Evolutionary conservation across 2,888 invertebrate species (phyloP), one percentile per base, ranked within the genome.

Genomic region (Oligia strigilis): DNA sequence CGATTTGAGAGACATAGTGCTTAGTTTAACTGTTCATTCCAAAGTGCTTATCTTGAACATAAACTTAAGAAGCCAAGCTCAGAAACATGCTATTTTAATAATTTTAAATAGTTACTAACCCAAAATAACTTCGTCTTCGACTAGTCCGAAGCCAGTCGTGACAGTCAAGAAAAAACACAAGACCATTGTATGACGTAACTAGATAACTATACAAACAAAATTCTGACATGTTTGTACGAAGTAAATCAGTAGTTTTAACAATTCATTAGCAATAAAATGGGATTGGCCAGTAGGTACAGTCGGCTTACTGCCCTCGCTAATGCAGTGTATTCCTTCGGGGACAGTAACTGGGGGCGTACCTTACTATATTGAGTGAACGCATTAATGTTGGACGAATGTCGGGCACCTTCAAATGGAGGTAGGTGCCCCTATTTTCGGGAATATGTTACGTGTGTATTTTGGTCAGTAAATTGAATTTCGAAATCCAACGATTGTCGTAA

Each of bases 241-340:
- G 70, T 40, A 80, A 78, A 81, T 83, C 81, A 81, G 77, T 81
- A 79, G 78, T 83, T 86, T 81, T 83, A 83, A 86, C 81, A 83
- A 86, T 86, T 83, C 80, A 86, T 83, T 86, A 76, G 86, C 70
- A 76, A 80, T 86, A 75, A 77, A 82, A 75, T 78, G 74, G 67
- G 80, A 78, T 78, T 65, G 82, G 46, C 71, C 71, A 76, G 84
- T 29, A 29, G 29, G 29, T 75, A 78, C 76, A 76, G 69, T 29
- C 52, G 73, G 66, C 73, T 85, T 76, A 77, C 74, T 62, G 78
- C 60, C 67, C n/a, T 67, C 72, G 76, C 82, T 84, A 84, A 87
- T 84, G 78, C 75, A 77, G 72, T 52, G 55, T 65, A 55, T 49
- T 81, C 84, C 87, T 60, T 6, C 23, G 75, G 72, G 84, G 62